Evolutionary conservation across 2,888 invertebrate genomes (phyloP), one percentile per base, ranked within the genome.

Genomic region (Aphodius sticticus): DNA sequence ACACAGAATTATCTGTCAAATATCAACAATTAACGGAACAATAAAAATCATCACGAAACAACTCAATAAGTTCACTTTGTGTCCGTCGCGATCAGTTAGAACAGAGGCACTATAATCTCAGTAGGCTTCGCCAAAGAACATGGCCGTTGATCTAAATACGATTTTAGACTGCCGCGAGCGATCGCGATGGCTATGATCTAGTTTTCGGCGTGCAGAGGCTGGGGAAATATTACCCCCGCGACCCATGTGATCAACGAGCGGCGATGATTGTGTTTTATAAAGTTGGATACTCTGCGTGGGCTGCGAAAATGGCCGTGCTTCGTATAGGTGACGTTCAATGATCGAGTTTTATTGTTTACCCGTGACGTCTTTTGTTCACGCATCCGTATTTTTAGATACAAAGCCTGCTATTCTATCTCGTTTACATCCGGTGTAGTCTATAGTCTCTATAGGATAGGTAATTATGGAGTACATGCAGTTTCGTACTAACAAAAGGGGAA

Each of bases 311-410:
- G 12, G 71, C 35, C 35, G 37, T n/a, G n/a, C 26, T 35, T 37
- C 35, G 15, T 35, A 74, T 37, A 37, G n/a, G 74, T 35, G 36
- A 35, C 71, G 74, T n/a, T 26, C 74, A 36, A 5, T 53, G 53
- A 53, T 53, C 53, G 53, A 53, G 53, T 53, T 74, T 37, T 74
- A 36, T 74, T 74, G 74, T 74, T 74, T 74, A 26, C 16, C 36
- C 35, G 74, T 74, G 74, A 74, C 74, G 74, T 74, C 74, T 74
- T 74, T 74, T 74, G 74, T 74, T 74, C 37, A 35, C 37, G 35
- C 37, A 74, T 74, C 6, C 36, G 2, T 74, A 74, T 74, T 74
- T 74, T 74, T 74, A 74, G 74, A 74, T 6, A 74, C 36, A 74
- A 74, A 26, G 35, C 26, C 26, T 3, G 26, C 26, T 35, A 6